Evolutionary conservation across 1,140 invertebrate species (phyloP).

Genomic region (Matsumurasca onukii): DNA sequence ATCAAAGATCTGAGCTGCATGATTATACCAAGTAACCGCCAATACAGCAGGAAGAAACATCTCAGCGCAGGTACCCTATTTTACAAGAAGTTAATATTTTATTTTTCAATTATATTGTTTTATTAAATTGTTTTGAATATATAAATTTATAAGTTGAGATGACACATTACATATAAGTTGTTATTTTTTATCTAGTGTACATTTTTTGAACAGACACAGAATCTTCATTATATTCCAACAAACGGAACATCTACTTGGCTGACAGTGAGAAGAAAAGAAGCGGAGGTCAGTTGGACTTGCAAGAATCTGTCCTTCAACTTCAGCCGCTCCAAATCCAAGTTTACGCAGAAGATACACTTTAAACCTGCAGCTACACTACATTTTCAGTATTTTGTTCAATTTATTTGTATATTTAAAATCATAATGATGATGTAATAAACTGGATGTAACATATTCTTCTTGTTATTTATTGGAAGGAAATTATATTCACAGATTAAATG

Average conservation of each 20-base stretch:
- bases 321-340: not conserved
- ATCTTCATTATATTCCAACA: not conserved
- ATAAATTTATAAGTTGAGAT: not conserved
- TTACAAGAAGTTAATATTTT: not conserved
- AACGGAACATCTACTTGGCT: not conserved
- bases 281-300: not conserved
- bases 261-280: not conserved
- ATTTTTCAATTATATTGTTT: not conserved
- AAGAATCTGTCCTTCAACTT: not conserved
- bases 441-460: too few species aligned
- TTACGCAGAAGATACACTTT: not conserved
- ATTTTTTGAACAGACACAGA: slow-evolving; percentile 1
- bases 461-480: too few species aligned
- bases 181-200: not conserved
- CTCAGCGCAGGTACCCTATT: not conserved
- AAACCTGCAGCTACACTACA: not conserved
- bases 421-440: not conserved
- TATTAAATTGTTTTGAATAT: not conserved
- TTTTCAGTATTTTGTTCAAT: not conserved
- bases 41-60: slow-evolving; percentile 39
- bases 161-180: not conserved
- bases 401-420: not conserved
- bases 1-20: slow-evolving; percentile 8
- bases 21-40: not conserved
- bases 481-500: too few species aligned